Evolutionary conservation across 2,888 invertebrate genomes (phyloP).

Genomic region (Eilema sororculum): DNA sequence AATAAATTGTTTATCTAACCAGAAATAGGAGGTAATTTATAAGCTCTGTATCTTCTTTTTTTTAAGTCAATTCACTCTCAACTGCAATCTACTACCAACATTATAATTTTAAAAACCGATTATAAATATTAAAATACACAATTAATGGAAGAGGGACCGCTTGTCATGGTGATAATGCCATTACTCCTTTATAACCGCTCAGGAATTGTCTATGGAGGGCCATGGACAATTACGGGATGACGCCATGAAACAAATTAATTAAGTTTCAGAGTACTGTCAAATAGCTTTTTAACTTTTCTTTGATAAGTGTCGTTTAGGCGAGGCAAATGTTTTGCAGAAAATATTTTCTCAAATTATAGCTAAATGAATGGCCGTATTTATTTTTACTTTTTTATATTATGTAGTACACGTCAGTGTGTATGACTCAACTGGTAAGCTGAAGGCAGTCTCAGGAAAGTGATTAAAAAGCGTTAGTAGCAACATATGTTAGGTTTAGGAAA

Average conservation of each 20-base stretch:
- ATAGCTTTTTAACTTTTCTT: constrained; percentile 16
- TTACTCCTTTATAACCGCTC: constrained; percentile 17
- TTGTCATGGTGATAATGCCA: constrained; percentile 10
- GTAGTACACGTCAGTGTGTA: too few relatives aligned
- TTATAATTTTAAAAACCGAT: constrained; percentile 17
- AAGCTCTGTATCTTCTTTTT: too few relatives aligned
- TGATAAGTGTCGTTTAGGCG: not conserved
- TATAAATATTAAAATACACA: constrained; percentile 3
- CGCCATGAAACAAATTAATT: constrained; percentile 17
- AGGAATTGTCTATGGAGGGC: constrained; percentile 10
- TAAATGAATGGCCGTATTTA: too few relatives aligned
- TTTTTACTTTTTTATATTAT: too few relatives aligned
- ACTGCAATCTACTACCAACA: not conserved
- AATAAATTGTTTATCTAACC: too few relatives aligned
- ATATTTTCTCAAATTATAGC: too few relatives aligned
- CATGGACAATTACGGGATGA: constrained; percentile 17
- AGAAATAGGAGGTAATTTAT: too few relatives aligned
- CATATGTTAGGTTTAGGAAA: too few relatives aligned
- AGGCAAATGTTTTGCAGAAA: not conserved
- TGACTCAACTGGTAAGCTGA: too few relatives aligned
- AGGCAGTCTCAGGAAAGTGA: too few relatives aligned
- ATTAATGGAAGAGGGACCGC: not conserved
- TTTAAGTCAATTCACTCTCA: not conserved
- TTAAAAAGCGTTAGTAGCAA: too few relatives aligned
- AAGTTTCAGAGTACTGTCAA: not conserved